Conservation (phyloP, 2,113 vertebrate species). For the Urocynchramus pylzowi region DNA sequence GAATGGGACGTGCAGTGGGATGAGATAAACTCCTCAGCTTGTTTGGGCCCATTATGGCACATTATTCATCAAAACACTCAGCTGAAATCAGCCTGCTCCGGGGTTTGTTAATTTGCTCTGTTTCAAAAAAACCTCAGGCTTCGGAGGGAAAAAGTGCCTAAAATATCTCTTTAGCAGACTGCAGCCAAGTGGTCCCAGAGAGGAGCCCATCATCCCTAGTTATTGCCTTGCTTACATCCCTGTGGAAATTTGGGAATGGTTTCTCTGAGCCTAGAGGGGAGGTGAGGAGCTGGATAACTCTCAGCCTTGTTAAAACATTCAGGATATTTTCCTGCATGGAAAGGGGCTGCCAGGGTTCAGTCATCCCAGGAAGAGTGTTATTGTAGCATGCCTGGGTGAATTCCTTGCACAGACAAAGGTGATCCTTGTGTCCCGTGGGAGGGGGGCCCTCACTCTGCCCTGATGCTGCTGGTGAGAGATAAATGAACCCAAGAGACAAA, state of each 20-base stretch:
- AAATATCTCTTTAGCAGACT: conserved; percentile 4
- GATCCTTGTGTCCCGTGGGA: neutral
- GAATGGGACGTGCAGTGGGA: conserved; percentile 23
- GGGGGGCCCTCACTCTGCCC: neutral
- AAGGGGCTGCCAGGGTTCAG: neutral
- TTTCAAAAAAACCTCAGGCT: conserved; percentile 5
- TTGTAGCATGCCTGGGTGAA: neutral
- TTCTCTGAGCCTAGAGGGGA: neutral
- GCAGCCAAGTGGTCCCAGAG: conserved; percentile 2
- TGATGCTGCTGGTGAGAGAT: neutral
- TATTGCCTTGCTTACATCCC: neutral
- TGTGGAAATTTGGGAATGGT: neutral
- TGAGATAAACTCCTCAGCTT: conserved; percentile 40
- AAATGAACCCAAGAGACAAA: neutral
- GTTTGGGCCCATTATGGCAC: conserved; percentile 39
- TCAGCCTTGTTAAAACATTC: neutral
- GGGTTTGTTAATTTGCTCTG: conserved; percentile 24
- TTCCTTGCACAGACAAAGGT: neutral
- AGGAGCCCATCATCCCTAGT: neutral
- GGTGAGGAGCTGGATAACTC: neutral
- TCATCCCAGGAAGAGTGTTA: neutral
- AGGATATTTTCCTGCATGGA: neutral
- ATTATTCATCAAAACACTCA: conserved; percentile 64
- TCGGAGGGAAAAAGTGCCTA: neutral
- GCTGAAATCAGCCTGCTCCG: conserved; percentile 38